phyloP scores from a whole-genome alignment of 2,113 vertebrate genomes.

The Synchiropus splendidus region DNA sequence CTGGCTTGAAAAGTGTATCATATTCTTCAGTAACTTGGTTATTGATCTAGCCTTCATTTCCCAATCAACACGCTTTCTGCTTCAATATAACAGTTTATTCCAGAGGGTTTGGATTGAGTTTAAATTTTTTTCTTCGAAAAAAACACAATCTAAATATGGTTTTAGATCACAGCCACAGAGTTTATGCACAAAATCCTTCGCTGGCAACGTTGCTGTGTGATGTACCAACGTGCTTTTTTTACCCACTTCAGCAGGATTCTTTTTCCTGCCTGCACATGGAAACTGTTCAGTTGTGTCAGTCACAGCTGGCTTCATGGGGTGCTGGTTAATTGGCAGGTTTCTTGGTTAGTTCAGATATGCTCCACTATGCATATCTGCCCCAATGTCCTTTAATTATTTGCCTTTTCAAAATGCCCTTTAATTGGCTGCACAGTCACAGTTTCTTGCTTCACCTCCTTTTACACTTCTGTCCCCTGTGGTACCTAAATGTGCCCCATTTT shows the following conservation, averaged over 20 bases:
- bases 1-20: too few species aligned
- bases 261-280: slow-evolving; percentile 44
- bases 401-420: slow-evolving; percentile 48
- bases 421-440: slow-evolving; percentile 64
- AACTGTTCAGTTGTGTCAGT: slow-evolving; percentile 29
- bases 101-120: too few species aligned
- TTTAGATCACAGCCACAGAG: too few species aligned
- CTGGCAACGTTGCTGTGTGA: too few species aligned
- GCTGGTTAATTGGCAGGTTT: slow-evolving; percentile 57
- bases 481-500: slow-evolving; percentile 53
- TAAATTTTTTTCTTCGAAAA: too few species aligned
- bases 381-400: slow-evolving; percentile 41
- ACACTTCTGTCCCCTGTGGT: slow-evolving; percentile 41
- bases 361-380: slow-evolving; percentile 57
- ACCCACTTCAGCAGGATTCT: slow-evolving; percentile 17
- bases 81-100: too few species aligned
- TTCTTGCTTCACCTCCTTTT: slow-evolving; percentile 47
- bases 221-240: slow-evolving; percentile 2
- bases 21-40: too few species aligned
- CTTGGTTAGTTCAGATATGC: slow-evolving; percentile 51
- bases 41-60: too few species aligned
- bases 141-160: too few species aligned
- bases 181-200: too few species aligned
- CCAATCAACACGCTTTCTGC: too few species aligned
- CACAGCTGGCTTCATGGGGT: slow-evolving; percentile 52